phyloP scores from a whole-genome alignment of 2,797 vertebrate species.

The Helarctos malayanus region DNA sequence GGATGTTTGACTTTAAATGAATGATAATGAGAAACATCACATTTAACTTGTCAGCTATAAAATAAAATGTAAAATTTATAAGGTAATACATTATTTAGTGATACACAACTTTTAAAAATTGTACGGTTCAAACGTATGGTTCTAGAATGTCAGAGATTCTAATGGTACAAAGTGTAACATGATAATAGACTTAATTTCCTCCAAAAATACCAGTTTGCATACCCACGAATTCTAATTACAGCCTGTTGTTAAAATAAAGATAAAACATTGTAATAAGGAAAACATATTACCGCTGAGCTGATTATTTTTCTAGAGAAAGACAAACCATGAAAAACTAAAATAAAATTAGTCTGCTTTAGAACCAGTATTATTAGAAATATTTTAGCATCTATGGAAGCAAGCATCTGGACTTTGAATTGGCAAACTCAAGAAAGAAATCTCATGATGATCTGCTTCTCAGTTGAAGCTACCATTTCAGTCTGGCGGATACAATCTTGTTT shows the following conservation, averaged over 20 bases:
- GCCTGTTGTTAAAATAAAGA: constrained; percentile 38
- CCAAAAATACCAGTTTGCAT: constrained; percentile 28
- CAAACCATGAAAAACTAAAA: constrained; percentile 44
- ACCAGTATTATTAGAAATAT: background rate
- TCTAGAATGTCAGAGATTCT: constrained; percentile 13
- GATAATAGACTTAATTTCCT: constrained; percentile 39
- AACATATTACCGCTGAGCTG: background rate
- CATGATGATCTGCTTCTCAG: background rate
- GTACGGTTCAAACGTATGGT: constrained; percentile 35
- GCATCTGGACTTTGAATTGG: background rate
- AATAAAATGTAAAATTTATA: constrained; percentile 80
- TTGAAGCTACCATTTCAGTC: background rate
- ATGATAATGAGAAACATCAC: constrained; percentile 68
- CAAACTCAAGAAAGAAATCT: background rate
- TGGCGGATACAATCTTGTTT: constrained; percentile 1
- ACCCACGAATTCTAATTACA: constrained; percentile 49
- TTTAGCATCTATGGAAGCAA: background rate
- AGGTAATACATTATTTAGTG: constrained; percentile 74
- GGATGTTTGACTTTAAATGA: constrained; percentile 78
- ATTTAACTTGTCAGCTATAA: constrained; percentile 77
- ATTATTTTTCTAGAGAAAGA: constrained; percentile 41
- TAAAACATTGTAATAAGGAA: constrained; percentile 53
- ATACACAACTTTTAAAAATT: constrained; percentile 67
- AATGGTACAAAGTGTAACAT: background rate
- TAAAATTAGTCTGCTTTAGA: background rate